A percentile compares a stretch with the other conserved stretches of the same genome.
phyloP scores from a whole-genome alignment of 2,113 vertebrate species.

The Macrotus californicus region DNA sequence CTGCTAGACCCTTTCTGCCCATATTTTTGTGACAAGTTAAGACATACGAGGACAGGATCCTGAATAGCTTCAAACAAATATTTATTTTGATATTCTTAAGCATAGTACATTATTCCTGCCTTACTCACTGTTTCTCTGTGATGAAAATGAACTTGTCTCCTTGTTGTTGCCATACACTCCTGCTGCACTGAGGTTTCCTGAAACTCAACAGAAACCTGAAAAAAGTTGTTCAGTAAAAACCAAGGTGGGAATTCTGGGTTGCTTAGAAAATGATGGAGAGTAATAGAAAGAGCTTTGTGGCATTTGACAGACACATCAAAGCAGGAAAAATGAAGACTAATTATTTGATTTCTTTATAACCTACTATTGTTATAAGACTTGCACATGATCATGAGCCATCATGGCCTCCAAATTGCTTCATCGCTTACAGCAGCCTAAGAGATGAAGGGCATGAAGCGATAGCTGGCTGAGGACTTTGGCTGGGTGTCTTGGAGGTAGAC shows the following conservation, averaged over 20 bases:
- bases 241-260: background rate
- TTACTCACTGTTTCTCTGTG: background rate
- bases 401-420: background rate
- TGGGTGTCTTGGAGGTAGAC: background rate
- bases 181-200: background rate
- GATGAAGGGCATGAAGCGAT: background rate
- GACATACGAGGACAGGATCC: background rate
- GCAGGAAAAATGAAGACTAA: background rate
- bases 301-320: background rate
- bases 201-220: constrained; percentile 1
- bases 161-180: background rate
- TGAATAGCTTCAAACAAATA: background rate
- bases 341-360: background rate
- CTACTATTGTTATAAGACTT: background rate
- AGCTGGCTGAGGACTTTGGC: background rate
- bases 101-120: background rate
- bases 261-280: constrained; percentile 12
- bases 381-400: background rate
- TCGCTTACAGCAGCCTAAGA: background rate
- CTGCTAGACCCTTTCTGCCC: background rate
- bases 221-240: background rate
- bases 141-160: background rate
- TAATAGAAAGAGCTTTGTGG: background rate
- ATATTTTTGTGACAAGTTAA: background rate
- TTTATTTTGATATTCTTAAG: background rate